Evolutionary conservation across 2,113 vertebrate genomes (phyloP), one percentile per base, ranked within the genome.

Genomic region (Urocynchramus pylzowi): DNA sequence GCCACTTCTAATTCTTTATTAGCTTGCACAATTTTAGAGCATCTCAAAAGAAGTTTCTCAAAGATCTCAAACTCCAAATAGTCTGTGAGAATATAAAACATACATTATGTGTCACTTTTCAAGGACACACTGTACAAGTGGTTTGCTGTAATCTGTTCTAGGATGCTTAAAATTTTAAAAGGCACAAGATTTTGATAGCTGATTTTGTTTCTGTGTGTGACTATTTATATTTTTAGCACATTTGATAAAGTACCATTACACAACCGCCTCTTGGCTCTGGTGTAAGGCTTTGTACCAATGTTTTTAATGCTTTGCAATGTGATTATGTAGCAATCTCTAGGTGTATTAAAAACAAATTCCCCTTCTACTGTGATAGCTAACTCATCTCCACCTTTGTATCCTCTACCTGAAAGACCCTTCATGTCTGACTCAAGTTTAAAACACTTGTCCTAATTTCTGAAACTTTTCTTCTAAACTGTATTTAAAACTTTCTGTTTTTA

Each of bases 101-200:
- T 9, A 1, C 14, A 13, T 61, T 76, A 73, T 23, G 44, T 87
- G 57, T 57, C 23, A 7, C 44, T 75, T 84, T 49, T 87, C 69
- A 87, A 90, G 87, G 94, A 65, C 47, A n/a, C 15, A 0, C 24
- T 70, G 44, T 89, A 53, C 27, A 16, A 86, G 76, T 91, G 37
- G n/a, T 61, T 92, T 26, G 22, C 50, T 85, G 63, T 86, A 56
- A 88, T 89, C 57, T 97, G 74, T 64, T 84, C 68, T 89, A 53
- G 89, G 56, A 54, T 65, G 81, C 60, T 71, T 80, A 78, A 39
- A 39, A 76, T 93, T 92, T 67, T 95, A 70, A 92, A 97, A 96
- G 91, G 77, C 69, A 86, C 76, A 80, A 84, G 95, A 89, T 95
- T 97, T 92, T 65, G 89, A 75, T 88, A 53, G 87, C 53, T 91